Evolutionary conservation across 2,888 invertebrate species (phyloP).

Genomic region (Aethes cnicana): DNA sequence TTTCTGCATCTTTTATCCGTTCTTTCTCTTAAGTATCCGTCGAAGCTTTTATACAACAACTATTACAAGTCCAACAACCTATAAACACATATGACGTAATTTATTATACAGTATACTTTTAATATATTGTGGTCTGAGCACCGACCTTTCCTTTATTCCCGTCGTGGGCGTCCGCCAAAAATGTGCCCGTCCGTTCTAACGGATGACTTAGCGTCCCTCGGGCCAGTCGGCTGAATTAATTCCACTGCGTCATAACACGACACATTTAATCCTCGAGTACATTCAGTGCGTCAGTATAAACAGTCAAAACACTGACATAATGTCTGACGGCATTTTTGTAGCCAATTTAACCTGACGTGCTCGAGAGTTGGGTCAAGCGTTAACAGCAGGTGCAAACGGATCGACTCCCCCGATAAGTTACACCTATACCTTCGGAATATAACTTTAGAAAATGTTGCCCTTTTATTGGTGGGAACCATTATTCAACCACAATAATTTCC

Average conservation of each 20-base stretch:
- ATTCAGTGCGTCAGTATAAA: slow-evolving; percentile 1
- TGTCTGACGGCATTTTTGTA: too few species aligned
- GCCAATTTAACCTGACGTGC: background rate
- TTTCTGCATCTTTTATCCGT: too few species aligned
- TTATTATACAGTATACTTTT: too few species aligned
- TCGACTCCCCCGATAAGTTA: background rate
- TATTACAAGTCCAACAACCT: too few species aligned
- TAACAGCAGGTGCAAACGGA: too few species aligned
- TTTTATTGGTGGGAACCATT: background rate
- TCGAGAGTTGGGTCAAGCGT: too few species aligned
- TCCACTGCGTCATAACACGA: slow-evolving; percentile 33
- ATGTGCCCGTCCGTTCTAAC: slow-evolving; percentile 29
- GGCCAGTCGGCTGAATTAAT: slow-evolving; percentile 34
- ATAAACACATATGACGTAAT: too few species aligned
- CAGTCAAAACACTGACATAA: background rate
- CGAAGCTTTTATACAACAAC: too few species aligned
- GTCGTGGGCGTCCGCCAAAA: slow-evolving; percentile 50
- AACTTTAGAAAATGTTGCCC: background rate
- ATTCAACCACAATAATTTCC: background rate
- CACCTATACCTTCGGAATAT: background rate
- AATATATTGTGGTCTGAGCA: too few species aligned
- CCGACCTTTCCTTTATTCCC: background rate
- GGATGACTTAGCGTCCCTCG: slow-evolving; percentile 18
- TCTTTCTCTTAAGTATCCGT: too few species aligned
- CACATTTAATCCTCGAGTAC: slow-evolving; percentile 6